Conservation (phyloP, 2,888 invertebrate genomes). For the Lepeophtheirus nordmannii region DNA sequence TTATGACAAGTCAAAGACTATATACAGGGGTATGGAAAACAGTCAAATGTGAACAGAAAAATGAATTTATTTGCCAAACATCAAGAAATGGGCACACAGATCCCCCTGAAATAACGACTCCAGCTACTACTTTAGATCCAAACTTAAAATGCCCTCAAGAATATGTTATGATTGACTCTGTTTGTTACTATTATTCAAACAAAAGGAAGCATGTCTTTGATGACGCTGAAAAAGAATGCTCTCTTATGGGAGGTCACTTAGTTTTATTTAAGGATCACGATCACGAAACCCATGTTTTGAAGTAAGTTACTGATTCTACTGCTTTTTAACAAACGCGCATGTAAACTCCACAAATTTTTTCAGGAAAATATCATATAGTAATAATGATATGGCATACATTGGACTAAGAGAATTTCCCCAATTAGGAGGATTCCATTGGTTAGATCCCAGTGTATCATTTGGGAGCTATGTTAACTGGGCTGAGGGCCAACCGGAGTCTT, state of each 20-base stretch:
- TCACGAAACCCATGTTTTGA: neutral
- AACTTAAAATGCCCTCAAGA: neutral
- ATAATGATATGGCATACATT: neutral
- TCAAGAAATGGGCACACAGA: neutral
- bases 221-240: neutral
- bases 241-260: neutral
- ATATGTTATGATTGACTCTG: neutral
- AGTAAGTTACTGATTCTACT: neutral
- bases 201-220: neutral
- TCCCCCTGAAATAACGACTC: neutral
- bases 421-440: neutral
- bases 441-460: neutral
- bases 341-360: too few species aligned
- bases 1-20: neutral
- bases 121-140: neutral
- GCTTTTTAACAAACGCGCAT: neutral
- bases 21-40: neutral
- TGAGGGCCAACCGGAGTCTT: neutral
- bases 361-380: neutral
- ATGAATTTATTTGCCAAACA: neutral
- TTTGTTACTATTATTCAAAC: neutral
- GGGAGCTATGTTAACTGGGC: neutral
- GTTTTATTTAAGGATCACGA: neutral
- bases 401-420: conserved; percentile 1
- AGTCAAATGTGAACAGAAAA: neutral